Base-by-base conservation (phyloP, 2,797 vertebrate species). In the Syngnathus rostellatus region DNA sequence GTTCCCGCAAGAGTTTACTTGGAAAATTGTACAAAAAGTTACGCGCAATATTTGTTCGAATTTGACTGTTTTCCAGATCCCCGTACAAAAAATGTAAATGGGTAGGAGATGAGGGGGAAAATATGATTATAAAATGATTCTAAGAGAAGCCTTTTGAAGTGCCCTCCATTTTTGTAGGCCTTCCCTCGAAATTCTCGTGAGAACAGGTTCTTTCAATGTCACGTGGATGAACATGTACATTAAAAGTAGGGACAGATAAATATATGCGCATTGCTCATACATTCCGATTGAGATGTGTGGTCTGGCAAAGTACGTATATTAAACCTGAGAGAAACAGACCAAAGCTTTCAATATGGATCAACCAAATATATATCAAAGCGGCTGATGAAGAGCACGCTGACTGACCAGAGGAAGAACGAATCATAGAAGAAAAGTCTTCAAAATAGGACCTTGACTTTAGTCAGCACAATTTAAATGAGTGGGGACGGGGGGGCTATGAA, bases 281-380 rank as follows among this genome's bases (percentile, higher is more conserved):
- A 87, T 86, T 88, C 80, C 78, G 74, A 71, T 62, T 64, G 79
- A 83, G 78, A 81, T 85, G 82, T 85, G 84, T 77, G 70, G 81
- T 78, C 69, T 82, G 81, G 78, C 65, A 77, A 86, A 77, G 54
- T 82, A 31, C 31, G 85, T 73, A 85, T 78, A 31, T 76, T 79
- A 83, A 87, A 86, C 88, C 88, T 89, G 89, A 89, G 89, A 86
- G 87, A 75, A 82, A 85, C 81, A 83, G 81, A 88, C 85, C 81
- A 68, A 73, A 83, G 70, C 71, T 76, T 78, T 79, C 72, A 73
- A 78, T 81, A 77, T 58, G 40, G 67, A 71, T 70, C 73, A 73
- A 80, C 72, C 76, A 80, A 78, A 77, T 70, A 68, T 79, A 81
- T 75, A n/a, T 73, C 40, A 76, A 77, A 73, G 76, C 14, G 69